Percentiles rank a stretch among this genome's conserved stretches.
phyloP scores from a whole-genome alignment of 2,888 invertebrate species.

The Nebria brevicollis region DNA sequence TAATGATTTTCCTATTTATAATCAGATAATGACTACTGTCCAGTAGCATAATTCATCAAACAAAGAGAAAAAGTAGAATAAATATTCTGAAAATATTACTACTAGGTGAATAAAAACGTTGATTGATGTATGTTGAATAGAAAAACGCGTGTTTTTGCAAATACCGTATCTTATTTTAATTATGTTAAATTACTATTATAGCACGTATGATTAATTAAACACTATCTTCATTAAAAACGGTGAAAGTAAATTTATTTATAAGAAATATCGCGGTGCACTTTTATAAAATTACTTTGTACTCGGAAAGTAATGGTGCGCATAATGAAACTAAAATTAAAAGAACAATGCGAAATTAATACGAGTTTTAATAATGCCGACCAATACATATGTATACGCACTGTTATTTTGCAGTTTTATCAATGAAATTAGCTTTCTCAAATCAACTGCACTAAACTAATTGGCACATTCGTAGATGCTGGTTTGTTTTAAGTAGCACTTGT shows the following conservation, averaged over 20 bases:
- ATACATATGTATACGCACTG: background rate
- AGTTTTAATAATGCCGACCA: background rate
- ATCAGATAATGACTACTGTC: background rate
- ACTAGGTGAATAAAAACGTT: background rate
- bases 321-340: background rate
- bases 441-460: too few relatives aligned
- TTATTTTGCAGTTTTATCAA: background rate
- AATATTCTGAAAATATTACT: background rate
- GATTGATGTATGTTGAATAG: background rate
- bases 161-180: constrained; percentile 37
- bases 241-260: background rate
- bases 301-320: background rate
- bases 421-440: background rate
- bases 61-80: background rate
- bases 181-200: constrained; percentile 31
- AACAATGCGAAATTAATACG: background rate
- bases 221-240: constrained; percentile 30
- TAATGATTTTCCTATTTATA: background rate
- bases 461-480: background rate
- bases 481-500: background rate
- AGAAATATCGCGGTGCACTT: background rate
- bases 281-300: background rate
- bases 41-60: background rate
- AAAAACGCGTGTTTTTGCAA: constrained; percentile 19
- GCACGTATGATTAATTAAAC: constrained; percentile 39